Conservation (phyloP, 2,797 vertebrate genomes). For the Heterohyrax brucei region DNA sequence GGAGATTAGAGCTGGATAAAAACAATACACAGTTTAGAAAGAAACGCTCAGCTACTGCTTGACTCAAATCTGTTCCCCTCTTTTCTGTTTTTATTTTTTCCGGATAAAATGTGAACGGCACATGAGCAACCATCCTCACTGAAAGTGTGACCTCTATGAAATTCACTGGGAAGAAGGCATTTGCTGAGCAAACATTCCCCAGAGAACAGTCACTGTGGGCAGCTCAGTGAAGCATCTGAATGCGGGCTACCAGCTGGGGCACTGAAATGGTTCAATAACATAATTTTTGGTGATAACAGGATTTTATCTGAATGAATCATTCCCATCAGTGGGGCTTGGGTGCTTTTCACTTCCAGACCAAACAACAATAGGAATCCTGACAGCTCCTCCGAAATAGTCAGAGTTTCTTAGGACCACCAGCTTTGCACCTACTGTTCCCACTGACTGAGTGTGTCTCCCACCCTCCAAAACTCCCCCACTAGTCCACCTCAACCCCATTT, state of each 20-base stretch:
- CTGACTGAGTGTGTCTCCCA: background rate
- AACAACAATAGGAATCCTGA: conserved; percentile 33
- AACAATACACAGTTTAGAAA: background rate
- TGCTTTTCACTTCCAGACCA: conserved; percentile 14
- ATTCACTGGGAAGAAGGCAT: conserved; percentile 54
- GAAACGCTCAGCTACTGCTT: conserved; percentile 18
- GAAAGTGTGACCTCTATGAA: background rate
- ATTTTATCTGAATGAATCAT: conserved; percentile 58
- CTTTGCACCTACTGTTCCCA: background rate
- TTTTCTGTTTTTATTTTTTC: background rate
- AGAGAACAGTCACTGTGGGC: conserved; percentile 40
- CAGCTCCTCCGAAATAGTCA: background rate
- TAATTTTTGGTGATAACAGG: conserved; percentile 42
- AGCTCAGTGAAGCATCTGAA: conserved; percentile 52
- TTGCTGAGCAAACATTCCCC: conserved; percentile 66
- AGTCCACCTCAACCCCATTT: background rate
- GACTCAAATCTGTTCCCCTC: background rate
- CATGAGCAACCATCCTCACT: background rate
- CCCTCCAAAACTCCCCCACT: background rate
- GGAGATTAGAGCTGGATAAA: background rate
- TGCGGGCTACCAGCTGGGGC: conserved; percentile 26
- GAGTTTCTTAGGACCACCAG: background rate
- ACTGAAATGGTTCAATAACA: background rate
- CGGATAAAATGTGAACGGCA: conserved; percentile 52
- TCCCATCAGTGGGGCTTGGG: conserved; percentile 15